phyloP scores from a whole-genome alignment of 1,140 invertebrate species.

The Phthorimaea operculella region DNA sequence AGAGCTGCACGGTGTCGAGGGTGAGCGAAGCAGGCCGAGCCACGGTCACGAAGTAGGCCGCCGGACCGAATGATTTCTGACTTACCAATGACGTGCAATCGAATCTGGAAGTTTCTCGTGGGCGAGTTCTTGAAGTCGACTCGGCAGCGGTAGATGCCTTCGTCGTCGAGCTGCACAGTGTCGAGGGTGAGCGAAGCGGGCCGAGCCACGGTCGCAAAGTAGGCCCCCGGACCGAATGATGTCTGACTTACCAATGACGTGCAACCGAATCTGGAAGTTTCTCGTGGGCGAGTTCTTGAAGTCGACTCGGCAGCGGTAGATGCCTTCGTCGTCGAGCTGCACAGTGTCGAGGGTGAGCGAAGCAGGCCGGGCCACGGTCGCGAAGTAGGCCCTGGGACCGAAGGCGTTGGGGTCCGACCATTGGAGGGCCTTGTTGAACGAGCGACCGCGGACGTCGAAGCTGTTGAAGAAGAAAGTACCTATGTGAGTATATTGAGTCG shows the following conservation, averaged over 20 bases:
- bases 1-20: too few species aligned
- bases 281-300: conserved; percentile 89
- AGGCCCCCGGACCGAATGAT: conserved; percentile 77
- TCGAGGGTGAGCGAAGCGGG: too few species aligned
- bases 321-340: conserved; percentile 81
- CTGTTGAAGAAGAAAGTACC: conserved; percentile 63
- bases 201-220: too few species aligned
- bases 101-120: too few species aligned
- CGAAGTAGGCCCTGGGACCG: conserved; percentile 79
- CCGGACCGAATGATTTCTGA: too few species aligned
- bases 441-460: conserved; percentile 79
- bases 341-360: conserved; percentile 80
- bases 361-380: conserved; percentile 76
- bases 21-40: too few species aligned
- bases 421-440: conserved; percentile 77
- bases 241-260: conserved; percentile 92
- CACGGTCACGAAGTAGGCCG: too few species aligned
- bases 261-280: conserved; percentile 89
- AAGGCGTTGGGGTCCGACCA: conserved; percentile 81
- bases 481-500: too few species aligned
- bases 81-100: conserved; percentile 93
- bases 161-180: too few species aligned
- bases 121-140: too few species aligned
- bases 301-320: conserved; percentile 87
- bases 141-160: too few species aligned